Evolutionary conservation across 2,113 vertebrate species (phyloP), one percentile per base, ranked within the genome.

Genomic region (Daphoenositta chrysoptera): DNA sequence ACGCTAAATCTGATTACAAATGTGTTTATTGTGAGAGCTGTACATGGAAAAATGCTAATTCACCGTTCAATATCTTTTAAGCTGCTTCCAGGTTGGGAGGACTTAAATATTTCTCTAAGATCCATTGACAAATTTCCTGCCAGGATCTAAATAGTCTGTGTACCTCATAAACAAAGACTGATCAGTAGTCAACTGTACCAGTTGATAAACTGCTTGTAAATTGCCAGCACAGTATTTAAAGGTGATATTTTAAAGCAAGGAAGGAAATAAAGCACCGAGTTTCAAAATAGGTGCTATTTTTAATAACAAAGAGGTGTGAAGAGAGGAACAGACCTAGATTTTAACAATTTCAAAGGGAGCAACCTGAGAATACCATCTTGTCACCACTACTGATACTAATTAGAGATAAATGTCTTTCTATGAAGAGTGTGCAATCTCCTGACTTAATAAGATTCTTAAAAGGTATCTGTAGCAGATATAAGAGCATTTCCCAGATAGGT

Each of bases 1-100:
- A 87, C 8, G 13, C 57, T 92, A 90, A 94, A 95, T 90, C 92
- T 94, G 83, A 94, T 94, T 96, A 95, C 44, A 84, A 84, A 90
- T 1, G 9, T 89, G 64, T 83, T 91, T 93, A 88, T 81, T 96
- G 75, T 69, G 76, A 78, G 65, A 87, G 77, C 45, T 79, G 69
- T 68, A 54, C 15, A 13, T 28, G 64, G 56, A 93, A 92, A 96
- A 95, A 92, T 13, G 83, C 44, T 93, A 93, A 91, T 96, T 94
- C 68, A 89, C 71, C 45, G 24, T 54, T 70, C 83, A 53, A 3
- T 88, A 94, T 72, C 72, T 95, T 90, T 79, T 89, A 97, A 96
- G 69, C 90, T 82, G 83, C 92, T 97, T 94, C 76, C 69, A 75
- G 26, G 35, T 31, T 87, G 64, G 47, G 14, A 81, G 47, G 51